These are phyloP conservation scores for Menidia beryllina DNA, from an alignment of 2,113 vertebrate species.

Conservation along the genomic window DNA sequence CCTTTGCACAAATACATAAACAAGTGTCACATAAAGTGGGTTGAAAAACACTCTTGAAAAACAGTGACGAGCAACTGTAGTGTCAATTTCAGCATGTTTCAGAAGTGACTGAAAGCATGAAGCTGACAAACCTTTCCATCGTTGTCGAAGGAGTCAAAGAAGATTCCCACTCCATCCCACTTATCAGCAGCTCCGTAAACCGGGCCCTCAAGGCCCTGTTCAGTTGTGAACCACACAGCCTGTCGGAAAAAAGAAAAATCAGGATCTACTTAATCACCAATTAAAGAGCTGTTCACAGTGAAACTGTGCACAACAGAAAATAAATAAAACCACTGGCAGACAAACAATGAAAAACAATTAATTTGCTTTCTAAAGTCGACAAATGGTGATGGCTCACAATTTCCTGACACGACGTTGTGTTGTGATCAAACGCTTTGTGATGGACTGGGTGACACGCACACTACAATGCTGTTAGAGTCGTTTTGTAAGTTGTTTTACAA, in stretches of 20 bases:
- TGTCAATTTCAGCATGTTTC: neutral
- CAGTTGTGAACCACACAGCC: slow-evolving; percentile 93
- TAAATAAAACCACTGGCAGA: no score
- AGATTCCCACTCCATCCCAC: slow-evolving; percentile 95
- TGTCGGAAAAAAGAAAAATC: slow-evolving; percentile 51
- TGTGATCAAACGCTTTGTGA: neutral
- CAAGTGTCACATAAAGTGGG: neutral
- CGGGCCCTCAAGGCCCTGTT: slow-evolving; percentile 92
- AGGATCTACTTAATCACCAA: neutral
- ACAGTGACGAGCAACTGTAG: neutral
- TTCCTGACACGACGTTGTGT: no score
- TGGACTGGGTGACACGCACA: no score
- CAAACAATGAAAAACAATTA: no score
- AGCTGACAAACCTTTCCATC: slow-evolving; percentile 91
- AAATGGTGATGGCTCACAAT: no score
- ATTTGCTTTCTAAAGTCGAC: no score
- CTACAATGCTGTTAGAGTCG: no score
- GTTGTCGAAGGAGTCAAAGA: slow-evolving; percentile 99
- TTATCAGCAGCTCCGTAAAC: slow-evolving; percentile 93
- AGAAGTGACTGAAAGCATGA: neutral
- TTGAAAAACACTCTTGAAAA: neutral
- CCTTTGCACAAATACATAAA: slow-evolving; percentile 29
- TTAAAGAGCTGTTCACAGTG: neutral
- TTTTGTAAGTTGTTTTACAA: no score
- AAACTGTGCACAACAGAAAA: neutral